phyloP scores from a whole-genome alignment of 2,888 invertebrate genomes.

The Troides aeacus region DNA sequence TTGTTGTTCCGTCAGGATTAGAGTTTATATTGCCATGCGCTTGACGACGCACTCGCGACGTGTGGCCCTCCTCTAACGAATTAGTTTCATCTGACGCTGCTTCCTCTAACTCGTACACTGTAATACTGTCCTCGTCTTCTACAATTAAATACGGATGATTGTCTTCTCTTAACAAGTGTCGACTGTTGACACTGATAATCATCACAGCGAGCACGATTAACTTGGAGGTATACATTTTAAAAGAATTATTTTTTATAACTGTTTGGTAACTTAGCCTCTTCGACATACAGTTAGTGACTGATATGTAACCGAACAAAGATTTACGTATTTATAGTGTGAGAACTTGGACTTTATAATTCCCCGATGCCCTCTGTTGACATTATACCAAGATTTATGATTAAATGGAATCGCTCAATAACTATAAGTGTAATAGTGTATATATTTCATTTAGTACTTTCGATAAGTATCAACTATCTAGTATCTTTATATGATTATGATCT shows the following conservation, averaged over 20 bases:
- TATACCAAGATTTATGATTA: not conserved
- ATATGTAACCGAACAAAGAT: not conserved
- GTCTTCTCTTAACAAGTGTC: not conserved
- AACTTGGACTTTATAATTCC: not conserved
- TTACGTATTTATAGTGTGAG: not conserved
- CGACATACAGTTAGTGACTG: not conserved
- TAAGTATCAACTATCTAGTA: too few relatives aligned
- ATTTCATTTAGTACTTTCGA: too few relatives aligned
- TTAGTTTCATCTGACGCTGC: not conserved
- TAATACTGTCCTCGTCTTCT: conserved; percentile 3
- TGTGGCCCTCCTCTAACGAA: not conserved
- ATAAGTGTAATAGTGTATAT: too few relatives aligned
- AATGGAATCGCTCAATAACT: not conserved
- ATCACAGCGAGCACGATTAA: not conserved
- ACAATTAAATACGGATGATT: conserved; percentile 10
- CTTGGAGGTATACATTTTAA: too few relatives aligned
- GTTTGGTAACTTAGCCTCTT: too few relatives aligned
- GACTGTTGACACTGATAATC: conserved; percentile 6
- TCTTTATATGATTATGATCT: too few relatives aligned
- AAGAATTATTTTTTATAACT: too few relatives aligned
- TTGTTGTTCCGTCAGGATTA: conserved; percentile 39
- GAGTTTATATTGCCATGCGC: conserved; percentile 34
- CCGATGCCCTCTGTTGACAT: not conserved
- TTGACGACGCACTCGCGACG: conserved; percentile 34
- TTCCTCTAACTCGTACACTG: conserved; percentile 7